Evolutionary conservation across 1,140 invertebrate genomes (phyloP).

Genomic region (Aphis craccivora): DNA sequence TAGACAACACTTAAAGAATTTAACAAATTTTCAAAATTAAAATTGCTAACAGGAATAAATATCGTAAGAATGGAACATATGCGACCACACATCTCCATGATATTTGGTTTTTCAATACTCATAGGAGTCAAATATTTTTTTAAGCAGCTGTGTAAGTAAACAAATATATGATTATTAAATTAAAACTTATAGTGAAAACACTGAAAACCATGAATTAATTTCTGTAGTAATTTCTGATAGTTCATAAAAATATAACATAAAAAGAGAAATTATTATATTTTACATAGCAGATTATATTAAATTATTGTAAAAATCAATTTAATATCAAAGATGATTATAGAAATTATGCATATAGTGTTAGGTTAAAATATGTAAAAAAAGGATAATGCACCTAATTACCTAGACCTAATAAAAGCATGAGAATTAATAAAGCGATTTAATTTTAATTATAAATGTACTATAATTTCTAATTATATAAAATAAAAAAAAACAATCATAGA

Average conservation of each 20-base stretch:
- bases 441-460: too few relatives aligned
- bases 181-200: not conserved
- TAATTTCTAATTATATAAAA: too few relatives aligned
- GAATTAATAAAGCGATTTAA: too few relatives aligned
- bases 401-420: too few relatives aligned
- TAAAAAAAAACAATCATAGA: too few relatives aligned
- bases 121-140: constrained; percentile 27
- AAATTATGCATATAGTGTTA: not conserved
- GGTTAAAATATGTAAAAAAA: not conserved
- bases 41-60: constrained; percentile 40
- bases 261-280: not conserved
- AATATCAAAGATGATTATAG: not conserved
- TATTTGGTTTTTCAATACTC: not conserved
- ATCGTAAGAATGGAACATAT: constrained; percentile 38
- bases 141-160: constrained; percentile 5
- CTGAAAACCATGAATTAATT: too few relatives aligned
- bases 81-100: constrained; percentile 49
- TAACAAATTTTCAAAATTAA: constrained; percentile 45
- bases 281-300: too few relatives aligned
- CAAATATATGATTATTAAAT: not conserved
- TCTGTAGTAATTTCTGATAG: too few relatives aligned
- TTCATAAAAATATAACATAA: not conserved
- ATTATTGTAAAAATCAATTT: not conserved
- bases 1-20: constrained; percentile 17
- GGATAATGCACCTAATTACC: not conserved